Evolutionary conservation across 1,140 invertebrate genomes (phyloP).

Genomic region (Drosophila littoralis): DNA sequence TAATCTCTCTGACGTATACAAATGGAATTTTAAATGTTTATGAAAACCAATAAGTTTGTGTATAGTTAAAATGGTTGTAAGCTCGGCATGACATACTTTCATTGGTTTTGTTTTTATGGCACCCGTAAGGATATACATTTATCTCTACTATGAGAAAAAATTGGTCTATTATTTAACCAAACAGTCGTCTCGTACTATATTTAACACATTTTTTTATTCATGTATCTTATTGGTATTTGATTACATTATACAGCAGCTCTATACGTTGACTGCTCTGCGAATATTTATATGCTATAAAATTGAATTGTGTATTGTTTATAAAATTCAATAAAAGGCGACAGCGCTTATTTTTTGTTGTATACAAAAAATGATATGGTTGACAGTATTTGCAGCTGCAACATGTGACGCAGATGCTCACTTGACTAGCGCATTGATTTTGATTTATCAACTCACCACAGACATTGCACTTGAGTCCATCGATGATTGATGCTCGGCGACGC

Average conservation of each 20-base stretch:
- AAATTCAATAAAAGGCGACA: background rate
- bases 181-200: no score
- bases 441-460: conserved; percentile 29
- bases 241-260: background rate
- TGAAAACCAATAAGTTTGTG: background rate
- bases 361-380: background rate
- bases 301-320: background rate
- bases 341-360: background rate
- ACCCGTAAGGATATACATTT: no score
- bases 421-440: conserved; percentile 28
- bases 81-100: background rate
- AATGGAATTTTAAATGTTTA: no score
- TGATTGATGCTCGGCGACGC: conserved; percentile 60
- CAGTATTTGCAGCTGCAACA: conserved; percentile 6
- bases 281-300: background rate
- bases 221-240: background rate
- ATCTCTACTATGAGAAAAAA: no score
- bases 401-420: conserved; percentile 4
- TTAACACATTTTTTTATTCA: no score
- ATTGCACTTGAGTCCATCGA: conserved; percentile 39
- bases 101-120: background rate
- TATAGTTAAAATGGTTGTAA: background rate
- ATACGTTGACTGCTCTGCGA: background rate
- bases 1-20: background rate
- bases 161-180: no score